Percentiles rank a stretch among this genome's conserved stretches.
Evolutionary conservation across 2,888 invertebrate species (phyloP).

Genomic region (Meliscaeva auricollis): DNA sequence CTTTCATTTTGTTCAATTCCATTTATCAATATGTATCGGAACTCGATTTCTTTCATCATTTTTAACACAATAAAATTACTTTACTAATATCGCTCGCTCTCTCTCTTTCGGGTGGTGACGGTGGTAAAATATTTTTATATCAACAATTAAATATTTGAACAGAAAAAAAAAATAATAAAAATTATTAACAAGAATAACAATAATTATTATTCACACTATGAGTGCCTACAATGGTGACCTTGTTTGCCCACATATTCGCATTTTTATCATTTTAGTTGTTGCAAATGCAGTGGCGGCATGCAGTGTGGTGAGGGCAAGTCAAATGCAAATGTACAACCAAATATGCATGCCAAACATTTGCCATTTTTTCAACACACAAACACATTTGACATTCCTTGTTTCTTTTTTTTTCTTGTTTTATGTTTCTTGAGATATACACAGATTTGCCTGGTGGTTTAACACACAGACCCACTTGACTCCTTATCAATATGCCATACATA

Average conservation of each 20-base stretch:
- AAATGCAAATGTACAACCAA: slow-evolving; percentile 59
- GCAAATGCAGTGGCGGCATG: no score
- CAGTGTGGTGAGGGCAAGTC: not conserved
- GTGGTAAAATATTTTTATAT: not conserved
- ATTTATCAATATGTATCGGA: slow-evolving; percentile 67
- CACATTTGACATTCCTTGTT: not conserved
- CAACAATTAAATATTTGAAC: not conserved
- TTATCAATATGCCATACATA: slow-evolving; percentile 35
- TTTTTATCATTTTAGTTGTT: slow-evolving; percentile 42
- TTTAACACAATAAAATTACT: not conserved
- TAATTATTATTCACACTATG: slow-evolving; percentile 7
- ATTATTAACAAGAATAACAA: slow-evolving; percentile 45
- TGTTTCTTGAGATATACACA: not conserved
- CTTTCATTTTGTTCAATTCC: slow-evolving; percentile 7
- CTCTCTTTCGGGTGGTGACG: not conserved
- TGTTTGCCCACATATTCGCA: slow-evolving; percentile 63
- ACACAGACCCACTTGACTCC: slow-evolving; percentile 69
- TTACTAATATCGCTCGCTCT: not conserved
- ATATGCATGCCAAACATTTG: slow-evolving; percentile 64
- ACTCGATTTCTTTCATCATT: slow-evolving; percentile 26
- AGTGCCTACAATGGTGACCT: slow-evolving; percentile 53
- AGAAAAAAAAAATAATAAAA: slow-evolving; percentile 12
- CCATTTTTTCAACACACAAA: slow-evolving; percentile 3
- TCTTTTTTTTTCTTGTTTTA: not conserved
- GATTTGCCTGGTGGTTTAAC: not conserved